Conservation (phyloP, 1,140 invertebrate species). For the Bombus waltoni region DNA sequence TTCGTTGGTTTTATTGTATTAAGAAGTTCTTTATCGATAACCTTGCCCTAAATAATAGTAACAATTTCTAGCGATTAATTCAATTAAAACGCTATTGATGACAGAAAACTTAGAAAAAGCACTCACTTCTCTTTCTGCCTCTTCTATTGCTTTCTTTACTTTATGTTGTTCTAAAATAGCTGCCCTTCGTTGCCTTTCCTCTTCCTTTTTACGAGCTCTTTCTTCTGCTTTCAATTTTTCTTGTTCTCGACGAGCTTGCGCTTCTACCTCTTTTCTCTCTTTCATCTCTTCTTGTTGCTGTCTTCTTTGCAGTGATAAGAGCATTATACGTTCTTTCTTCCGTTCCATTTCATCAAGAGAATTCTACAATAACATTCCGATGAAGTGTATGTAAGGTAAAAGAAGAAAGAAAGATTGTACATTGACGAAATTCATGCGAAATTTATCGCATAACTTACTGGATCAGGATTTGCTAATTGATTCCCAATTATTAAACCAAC, state of each 20-base stretch:
- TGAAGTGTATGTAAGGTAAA: neutral
- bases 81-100: neutral
- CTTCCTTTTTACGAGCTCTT: conserved; percentile 92
- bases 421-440: neutral
- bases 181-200: conserved; percentile 93
- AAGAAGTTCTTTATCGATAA: conserved; percentile 88
- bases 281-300: conserved; percentile 95
- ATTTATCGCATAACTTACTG: conserved; percentile 81
- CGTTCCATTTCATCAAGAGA: conserved; percentile 94
- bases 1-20: conserved; percentile 86
- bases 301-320: conserved; percentile 92
- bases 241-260: conserved; percentile 88
- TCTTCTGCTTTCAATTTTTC: conserved; percentile 94
- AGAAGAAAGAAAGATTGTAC: neutral
- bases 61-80: neutral
- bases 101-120: conserved; percentile 25
- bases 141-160: conserved; percentile 96
- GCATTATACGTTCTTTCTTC: conserved; percentile 94
- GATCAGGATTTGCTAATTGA: conserved; percentile 87
- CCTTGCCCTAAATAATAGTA: conserved; percentile 86
- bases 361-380: conserved; percentile 83
- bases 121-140: conserved; percentile 93
- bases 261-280: conserved; percentile 92
- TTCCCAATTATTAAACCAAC: conserved; percentile 88
- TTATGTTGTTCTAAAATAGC: conserved; percentile 97